Conservation (phyloP, 2,113 vertebrate genomes). For the Microcebus murinus region DNA sequence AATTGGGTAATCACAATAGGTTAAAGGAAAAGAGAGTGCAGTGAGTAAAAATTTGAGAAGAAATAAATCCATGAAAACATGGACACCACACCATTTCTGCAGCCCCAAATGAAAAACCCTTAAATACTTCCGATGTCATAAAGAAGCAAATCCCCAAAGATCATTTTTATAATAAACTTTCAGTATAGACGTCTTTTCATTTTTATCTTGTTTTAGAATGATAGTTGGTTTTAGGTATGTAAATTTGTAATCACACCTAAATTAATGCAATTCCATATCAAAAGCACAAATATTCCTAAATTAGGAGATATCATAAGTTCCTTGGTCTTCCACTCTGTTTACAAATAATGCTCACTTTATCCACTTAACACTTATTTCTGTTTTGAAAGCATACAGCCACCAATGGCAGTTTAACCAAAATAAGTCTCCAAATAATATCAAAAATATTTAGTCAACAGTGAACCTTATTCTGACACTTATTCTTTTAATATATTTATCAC, state of each 20-base stretch:
- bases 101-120: neutral
- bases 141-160: neutral
- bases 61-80: neutral
- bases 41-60: neutral
- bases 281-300: neutral
- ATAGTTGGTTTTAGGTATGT: neutral
- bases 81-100: neutral
- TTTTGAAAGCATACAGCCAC: neutral
- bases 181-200: neutral
- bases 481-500: neutral
- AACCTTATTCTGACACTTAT: neutral
- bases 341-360: neutral
- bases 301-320: neutral
- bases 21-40: neutral
- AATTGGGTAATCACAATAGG: constrained; percentile 9
- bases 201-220: constrained; percentile 6
- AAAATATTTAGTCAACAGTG: neutral
- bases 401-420: neutral
- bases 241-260: neutral
- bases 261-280: neutral
- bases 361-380: neutral
- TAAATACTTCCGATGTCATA: neutral
- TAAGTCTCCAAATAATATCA: neutral
- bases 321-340: neutral
- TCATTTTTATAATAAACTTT: neutral